Evolutionary conservation across 2,797 vertebrate genomes (phyloP), one percentile per base, ranked within the genome.

Genomic region (Semotilus atromaculatus): DNA sequence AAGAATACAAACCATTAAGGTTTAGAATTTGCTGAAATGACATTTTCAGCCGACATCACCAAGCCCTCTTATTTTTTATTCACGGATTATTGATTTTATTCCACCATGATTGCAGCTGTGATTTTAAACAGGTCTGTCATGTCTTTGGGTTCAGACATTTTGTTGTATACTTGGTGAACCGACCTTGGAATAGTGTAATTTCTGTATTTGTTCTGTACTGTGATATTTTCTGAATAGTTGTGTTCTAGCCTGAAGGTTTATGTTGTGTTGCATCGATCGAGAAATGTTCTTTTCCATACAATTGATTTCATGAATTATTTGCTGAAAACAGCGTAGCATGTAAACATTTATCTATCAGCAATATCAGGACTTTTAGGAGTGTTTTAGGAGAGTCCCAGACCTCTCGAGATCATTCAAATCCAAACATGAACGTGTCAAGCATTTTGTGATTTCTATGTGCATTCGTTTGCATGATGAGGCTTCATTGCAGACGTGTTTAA

Each of bases 391-490:
- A 13, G 45, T 55, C 19, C 2, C 72, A 34, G 48, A 53, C 6
- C 8, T 34, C 29, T 21, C 29, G 13, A 4, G 10, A 6, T 53
- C 29, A 23, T 74, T 51, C 11, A 34, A 3, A 74, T 74, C 45
- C 71, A 53, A 21, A 73, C 16, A 31, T 5, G 3, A 8, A 26
- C 26, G 2, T 10, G 43, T 31, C n/a, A 45, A 19, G 29, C 4
- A 29, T 48, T 48, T 19, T 0, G n/a, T 18, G 51, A 58, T 76
- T 58, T 58, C 0, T 76, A 7, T 60, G 16, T 60, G 74, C 74
- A 76, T 58, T 38, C 1, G 7, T 58, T 26, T 76, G 74, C 74
- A 60, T 77, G 53, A 60, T 77, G 53, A 77, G n/a, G 74, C 55
- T 3, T 75, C 5, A 1, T 2, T 11, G 43, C 16, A 21, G 26